Percentiles rank a stretch among this genome's conserved stretches.
These are phyloP conservation scores for Galaxias olidus DNA, from an alignment of 2,797 vertebrate species.

Conservation along the genomic window DNA sequence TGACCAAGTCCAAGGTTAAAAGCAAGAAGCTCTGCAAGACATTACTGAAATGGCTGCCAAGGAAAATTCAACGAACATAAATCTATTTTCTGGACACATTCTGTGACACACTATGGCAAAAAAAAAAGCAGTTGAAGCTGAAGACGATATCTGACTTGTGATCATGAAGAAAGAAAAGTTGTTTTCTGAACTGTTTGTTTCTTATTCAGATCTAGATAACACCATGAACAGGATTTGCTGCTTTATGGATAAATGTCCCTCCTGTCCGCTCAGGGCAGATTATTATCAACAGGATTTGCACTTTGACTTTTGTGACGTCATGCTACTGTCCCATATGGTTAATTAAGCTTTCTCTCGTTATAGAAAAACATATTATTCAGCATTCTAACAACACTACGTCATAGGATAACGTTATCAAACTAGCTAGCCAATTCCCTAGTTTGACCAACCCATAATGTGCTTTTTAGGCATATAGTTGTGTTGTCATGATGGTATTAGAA, in stretches of 20 bases:
- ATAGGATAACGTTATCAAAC: background rate
- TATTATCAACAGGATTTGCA: slow-evolving; percentile 8
- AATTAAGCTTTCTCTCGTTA: slow-evolving; percentile 23
- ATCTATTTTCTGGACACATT: slow-evolving; percentile 5
- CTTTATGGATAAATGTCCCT: slow-evolving; percentile 1
- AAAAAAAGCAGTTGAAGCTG: too few species aligned
- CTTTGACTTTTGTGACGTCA: background rate
- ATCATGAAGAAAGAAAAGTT: background rate
- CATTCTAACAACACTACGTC: slow-evolving; percentile 20
- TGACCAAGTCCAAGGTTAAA: slow-evolving; percentile 67
- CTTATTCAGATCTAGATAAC: background rate
- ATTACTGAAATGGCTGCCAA: slow-evolving; percentile 74
- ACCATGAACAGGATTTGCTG: background rate
- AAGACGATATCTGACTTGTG: background rate
- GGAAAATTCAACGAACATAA: slow-evolving; percentile 65
- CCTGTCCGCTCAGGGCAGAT: background rate
- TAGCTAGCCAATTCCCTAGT: background rate
- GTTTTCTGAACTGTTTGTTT: background rate
- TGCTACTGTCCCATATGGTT: background rate
- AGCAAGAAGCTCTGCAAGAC: slow-evolving; percentile 76
- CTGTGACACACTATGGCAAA: background rate
- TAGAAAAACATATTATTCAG: slow-evolving; percentile 15
- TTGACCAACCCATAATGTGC: background rate
- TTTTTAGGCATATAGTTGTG: background rate
- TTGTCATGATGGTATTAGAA: slow-evolving; percentile 32